Percentiles rank a stretch among this genome's conserved stretches.
phyloP scores from a whole-genome alignment of 1,140 invertebrate genomes.

The Heliconius eleuchia region DNA sequence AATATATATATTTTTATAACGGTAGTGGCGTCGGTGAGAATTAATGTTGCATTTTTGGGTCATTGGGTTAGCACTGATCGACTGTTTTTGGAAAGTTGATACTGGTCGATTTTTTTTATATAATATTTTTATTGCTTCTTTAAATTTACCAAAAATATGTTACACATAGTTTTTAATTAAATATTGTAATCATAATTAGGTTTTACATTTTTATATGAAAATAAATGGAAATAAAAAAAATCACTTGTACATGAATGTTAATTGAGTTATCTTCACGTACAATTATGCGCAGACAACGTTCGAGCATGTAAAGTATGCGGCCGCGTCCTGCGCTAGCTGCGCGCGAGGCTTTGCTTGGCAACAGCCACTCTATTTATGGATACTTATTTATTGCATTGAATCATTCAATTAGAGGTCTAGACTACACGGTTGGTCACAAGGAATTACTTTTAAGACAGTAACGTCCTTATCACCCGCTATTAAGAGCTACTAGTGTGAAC shows the following conservation, averaged over 20 bases:
- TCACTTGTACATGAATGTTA: neutral
- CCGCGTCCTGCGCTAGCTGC: conserved; percentile 9
- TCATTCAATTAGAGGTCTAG: conserved; percentile 64
- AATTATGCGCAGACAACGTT: conserved; percentile 20
- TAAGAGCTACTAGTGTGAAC: neutral
- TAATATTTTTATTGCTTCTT: neutral
- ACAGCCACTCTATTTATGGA: conserved; percentile 57
- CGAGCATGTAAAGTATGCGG: neutral
- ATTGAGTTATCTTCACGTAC: conserved; percentile 19
- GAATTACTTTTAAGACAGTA: conserved; percentile 16
- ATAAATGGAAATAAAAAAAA: neutral
- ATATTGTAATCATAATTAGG: neutral
- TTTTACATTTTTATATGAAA: neutral
- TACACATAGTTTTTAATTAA: neutral
- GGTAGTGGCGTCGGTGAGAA: conserved; percentile 2
- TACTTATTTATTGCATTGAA: conserved; percentile 60
- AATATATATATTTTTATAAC: neutral
- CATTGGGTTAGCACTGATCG: conserved; percentile 16
- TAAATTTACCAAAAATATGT: neutral
- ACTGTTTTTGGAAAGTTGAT: neutral
- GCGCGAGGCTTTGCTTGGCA: conserved; percentile 45
- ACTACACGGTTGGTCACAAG: conserved; percentile 37
- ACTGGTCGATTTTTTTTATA: neutral
- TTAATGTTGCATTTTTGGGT: conserved; percentile 16
- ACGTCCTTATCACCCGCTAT: conserved; percentile 3